Base-by-base conservation (phyloP, 2,797 vertebrate genomes). In the Pseudomugil tenellus region DNA sequence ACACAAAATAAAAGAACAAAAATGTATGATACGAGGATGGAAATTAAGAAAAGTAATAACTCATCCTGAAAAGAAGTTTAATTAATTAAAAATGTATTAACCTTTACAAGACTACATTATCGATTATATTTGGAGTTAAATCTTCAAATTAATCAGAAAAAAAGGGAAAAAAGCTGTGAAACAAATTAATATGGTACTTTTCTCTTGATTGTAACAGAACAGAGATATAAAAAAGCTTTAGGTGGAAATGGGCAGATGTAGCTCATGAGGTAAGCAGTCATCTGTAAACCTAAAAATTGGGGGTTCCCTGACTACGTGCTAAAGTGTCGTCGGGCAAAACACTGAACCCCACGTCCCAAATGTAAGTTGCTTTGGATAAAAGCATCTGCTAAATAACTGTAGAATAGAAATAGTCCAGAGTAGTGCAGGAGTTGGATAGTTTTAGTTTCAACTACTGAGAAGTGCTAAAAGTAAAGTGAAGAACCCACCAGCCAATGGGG, bases 401-500 rank as follows among this genome's bases (percentile, higher is more conserved):
- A n/a, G n/a, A n/a, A n/a, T n/a, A n/a, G n/a, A n/a, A n/a, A n/a
- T n/a, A n/a, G n/a, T n/a, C n/a, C n/a, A n/a, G n/a, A n/a, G n/a
- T 10, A 17, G 14, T 28, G 14, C 25, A 26, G 16, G 25, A 49
- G 21, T 49, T 49, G 21, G 46, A 14, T 25, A 3, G 12, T 49
- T 48, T 23, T 13, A 25, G 21, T 25, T 49, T 49, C 3, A 23
- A 49, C 11, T 4, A 13, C 11, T 25, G 21, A 25, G 48, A 23
- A 13, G 21, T 25, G 11, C 23, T 25, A 34, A 17, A 52, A n/a
- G 4, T 7, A 34, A 61, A 16, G n/a, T 61, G 14, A 34, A 34
- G 29, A 34, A 16, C 25, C 16, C 21, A 0, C 14, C 43, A 49
- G 32, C 29, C 29, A 0, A 0, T 34, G 28, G 2, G 3, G 34